Percentiles rank a stretch among this genome's conserved stretches.
These are phyloP conservation scores for Harpagoxenus sublaevis DNA, from an alignment of 2,888 invertebrate species.

Conservation along the genomic window DNA sequence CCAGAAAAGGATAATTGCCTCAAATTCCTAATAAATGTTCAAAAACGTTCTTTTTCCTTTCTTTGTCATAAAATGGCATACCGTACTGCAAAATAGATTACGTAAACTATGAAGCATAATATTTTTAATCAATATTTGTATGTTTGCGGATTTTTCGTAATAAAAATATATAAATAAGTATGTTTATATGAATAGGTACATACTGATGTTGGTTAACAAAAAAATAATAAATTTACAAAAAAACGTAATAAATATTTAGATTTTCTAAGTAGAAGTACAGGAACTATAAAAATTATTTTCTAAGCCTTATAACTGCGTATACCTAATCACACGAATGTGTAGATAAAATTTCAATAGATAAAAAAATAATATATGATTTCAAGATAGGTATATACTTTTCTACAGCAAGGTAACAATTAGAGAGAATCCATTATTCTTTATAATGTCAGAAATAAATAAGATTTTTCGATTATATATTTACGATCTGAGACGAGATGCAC, in stretches of 20 bases:
- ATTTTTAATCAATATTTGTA: slow-evolving; percentile 43
- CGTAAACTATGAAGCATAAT: slow-evolving; percentile 43
- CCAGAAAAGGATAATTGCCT: slow-evolving; percentile 77
- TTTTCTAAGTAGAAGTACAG: not conserved
- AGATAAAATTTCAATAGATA: not conserved
- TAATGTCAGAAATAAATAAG: not conserved
- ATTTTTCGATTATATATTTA: not conserved
- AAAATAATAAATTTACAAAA: not conserved
- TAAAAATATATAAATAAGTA: slow-evolving; percentile 3
- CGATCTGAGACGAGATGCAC: not conserved
- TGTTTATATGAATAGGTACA: no score
- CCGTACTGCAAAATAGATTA: slow-evolving; percentile 68
- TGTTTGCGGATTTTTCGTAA: not conserved
- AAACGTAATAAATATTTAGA: not conserved
- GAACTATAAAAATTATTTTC: not conserved
- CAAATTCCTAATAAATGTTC: slow-evolving; percentile 64
- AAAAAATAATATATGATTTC: not conserved
- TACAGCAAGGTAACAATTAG: not conserved
- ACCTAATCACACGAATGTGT: not conserved
- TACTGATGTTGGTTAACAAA: not conserved
- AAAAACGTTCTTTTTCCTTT: slow-evolving; percentile 45
- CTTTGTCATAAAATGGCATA: slow-evolving; percentile 62
- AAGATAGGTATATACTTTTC: not conserved
- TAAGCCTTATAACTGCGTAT: not conserved
- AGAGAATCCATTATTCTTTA: not conserved